Conservation (phyloP, 2,113 vertebrate species). For the Gymnobelideus leadbeateri region DNA sequence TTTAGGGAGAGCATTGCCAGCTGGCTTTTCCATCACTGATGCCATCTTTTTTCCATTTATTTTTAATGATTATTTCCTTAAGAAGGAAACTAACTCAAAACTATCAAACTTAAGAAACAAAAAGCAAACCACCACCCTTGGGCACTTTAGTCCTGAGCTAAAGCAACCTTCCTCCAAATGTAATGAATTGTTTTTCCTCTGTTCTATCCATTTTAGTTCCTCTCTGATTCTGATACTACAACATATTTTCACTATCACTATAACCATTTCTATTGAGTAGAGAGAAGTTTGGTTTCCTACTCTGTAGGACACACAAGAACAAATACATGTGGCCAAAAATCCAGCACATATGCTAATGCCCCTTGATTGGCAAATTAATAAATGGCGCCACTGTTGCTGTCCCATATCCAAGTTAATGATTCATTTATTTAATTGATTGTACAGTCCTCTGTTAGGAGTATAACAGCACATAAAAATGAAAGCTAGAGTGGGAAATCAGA, state of each 20-base stretch:
- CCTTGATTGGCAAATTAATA: background rate
- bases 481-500: background rate
- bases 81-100: background rate
- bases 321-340: background rate
- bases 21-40: background rate
- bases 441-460: background rate
- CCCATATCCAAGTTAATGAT: conserved; percentile 1
- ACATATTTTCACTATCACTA: background rate
- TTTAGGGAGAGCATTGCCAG: background rate
- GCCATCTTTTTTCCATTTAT: background rate
- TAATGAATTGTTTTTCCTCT: background rate
- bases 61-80: background rate
- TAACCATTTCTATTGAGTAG: background rate
- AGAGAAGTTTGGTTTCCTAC: background rate
- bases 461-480: background rate
- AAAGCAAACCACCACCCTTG: background rate
- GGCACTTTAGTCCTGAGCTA: background rate
- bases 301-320: background rate
- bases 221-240: background rate
- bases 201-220: background rate
- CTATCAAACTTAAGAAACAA: background rate
- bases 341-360: background rate
- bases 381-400: background rate
- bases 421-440: background rate
- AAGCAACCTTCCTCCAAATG: background rate